Percentiles rank a stretch among this genome's conserved stretches.
These are phyloP conservation scores for Carettochelys insculpta DNA, from an alignment of 2,113 vertebrate genomes.

Conservation along the genomic window DNA sequence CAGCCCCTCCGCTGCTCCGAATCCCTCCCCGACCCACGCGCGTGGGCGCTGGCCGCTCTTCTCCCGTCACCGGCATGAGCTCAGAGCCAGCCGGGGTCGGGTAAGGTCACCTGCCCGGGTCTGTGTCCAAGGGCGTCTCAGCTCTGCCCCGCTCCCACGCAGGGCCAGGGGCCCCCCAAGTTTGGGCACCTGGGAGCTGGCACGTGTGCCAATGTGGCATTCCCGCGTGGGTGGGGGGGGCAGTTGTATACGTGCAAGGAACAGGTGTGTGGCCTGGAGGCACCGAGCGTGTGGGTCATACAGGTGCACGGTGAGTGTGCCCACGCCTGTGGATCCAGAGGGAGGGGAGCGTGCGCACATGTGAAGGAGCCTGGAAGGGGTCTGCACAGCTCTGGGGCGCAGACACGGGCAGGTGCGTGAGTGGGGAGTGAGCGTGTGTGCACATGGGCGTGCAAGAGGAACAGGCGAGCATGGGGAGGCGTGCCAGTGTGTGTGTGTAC, in stretches of 20 bases:
- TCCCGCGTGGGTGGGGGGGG: not conserved
- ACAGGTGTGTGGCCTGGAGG: too few relatives aligned
- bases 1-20: too few relatives aligned
- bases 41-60: not conserved
- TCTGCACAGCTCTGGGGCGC: too few relatives aligned
- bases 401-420: too few relatives aligned
- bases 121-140: not conserved
- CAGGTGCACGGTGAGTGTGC: too few relatives aligned
- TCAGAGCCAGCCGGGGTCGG: not conserved
- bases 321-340: too few relatives aligned
- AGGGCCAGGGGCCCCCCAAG: too few relatives aligned
- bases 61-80: not conserved
- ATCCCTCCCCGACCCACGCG: not conserved
- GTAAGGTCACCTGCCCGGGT: not conserved
- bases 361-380: too few relatives aligned
- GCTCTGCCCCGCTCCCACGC: not conserved
- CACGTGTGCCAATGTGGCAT: not conserved
- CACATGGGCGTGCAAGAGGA: not conserved
- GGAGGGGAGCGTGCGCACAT: too few relatives aligned
- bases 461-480: not conserved
- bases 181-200: too few relatives aligned
- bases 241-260: not conserved
- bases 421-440: not conserved
- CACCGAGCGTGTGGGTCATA: too few relatives aligned
- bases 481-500: too few relatives aligned